Evolutionary conservation across 2,113 vertebrate genomes (phyloP).

Genomic region (Ammospiza caudacuta): DNA sequence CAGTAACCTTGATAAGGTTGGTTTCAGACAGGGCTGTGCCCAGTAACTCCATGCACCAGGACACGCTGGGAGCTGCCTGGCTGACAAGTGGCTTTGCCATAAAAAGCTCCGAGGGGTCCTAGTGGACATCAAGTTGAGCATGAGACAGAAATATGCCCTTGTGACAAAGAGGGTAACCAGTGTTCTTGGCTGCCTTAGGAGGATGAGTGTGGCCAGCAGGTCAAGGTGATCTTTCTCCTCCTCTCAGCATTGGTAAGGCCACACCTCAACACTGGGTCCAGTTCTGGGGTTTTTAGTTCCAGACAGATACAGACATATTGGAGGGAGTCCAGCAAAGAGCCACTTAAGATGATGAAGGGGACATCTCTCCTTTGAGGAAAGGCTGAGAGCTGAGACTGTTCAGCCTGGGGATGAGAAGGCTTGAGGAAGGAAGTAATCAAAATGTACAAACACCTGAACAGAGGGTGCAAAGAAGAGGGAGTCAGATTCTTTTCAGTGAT

Average conservation of each 20-base stretch:
- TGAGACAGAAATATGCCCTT: neutral
- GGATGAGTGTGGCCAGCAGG: neutral
- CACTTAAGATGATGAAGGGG: neutral
- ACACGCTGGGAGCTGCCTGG: neutral
- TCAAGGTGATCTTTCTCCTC: neutral
- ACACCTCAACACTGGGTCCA: neutral
- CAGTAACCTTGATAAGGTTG: neutral
- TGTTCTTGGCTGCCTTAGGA: neutral
- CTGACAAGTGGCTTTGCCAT: neutral
- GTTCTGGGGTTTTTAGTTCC: neutral
- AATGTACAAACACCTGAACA: neutral
- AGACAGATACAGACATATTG: fast-evolving
- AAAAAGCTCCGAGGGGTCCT: neutral
- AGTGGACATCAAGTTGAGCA: neutral
- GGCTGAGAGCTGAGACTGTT: neutral
- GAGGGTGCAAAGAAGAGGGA: neutral
- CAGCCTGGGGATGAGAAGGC: neutral
- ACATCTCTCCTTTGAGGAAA: neutral
- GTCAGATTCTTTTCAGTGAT: neutral
- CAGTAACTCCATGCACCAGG: neutral
- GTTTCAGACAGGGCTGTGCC: neutral
- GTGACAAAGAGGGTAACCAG: neutral
- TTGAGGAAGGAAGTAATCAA: neutral
- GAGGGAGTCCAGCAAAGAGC: neutral
- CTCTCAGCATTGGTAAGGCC: neutral